A percentile compares a stretch with the other conserved stretches of the same genome.
Evolutionary conservation across 2,888 invertebrate genomes (phyloP).

Genomic region (Euphydryas editha): DNA sequence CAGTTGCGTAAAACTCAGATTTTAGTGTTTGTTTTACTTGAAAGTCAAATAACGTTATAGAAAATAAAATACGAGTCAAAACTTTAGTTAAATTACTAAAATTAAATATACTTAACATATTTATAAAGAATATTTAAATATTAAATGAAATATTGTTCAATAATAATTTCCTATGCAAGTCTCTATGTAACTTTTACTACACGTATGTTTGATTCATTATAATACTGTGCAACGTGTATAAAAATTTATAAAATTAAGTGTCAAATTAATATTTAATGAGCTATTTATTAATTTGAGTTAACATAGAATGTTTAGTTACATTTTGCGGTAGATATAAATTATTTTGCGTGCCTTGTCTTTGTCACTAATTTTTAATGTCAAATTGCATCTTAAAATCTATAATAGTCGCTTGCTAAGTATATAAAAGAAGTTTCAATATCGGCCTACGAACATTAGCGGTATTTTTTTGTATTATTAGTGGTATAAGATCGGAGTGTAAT

Average conservation of each 20-base stretch:
- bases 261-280: slow-evolving; percentile 23
- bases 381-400: slow-evolving; percentile 21
- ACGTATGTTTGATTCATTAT: slow-evolving; percentile 1
- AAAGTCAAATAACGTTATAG: slow-evolving; percentile 4
- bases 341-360: slow-evolving; percentile 62
- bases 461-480: slow-evolving; percentile 13
- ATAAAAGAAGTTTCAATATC: slow-evolving; percentile 38
- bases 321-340: slow-evolving; percentile 40
- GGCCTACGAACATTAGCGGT: slow-evolving; percentile 41
- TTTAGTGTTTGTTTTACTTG: slow-evolving; percentile 5
- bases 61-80: neutral
- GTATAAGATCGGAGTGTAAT: neutral
- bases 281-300: slow-evolving; percentile 14
- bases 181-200: neutral
- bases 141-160: neutral
- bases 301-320: slow-evolving; percentile 17
- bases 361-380: slow-evolving; percentile 24
- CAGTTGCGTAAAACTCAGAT: slow-evolving; percentile 20
- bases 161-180: slow-evolving; percentile 5
- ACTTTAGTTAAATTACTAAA: slow-evolving; percentile 5
- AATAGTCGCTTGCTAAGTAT: slow-evolving; percentile 18
- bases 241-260: slow-evolving; percentile 22
- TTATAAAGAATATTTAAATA: slow-evolving; percentile 8
- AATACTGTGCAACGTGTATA: slow-evolving; percentile 6
- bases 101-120: neutral